These are phyloP conservation scores for Asarcornis scutulata DNA, from an alignment of 2,113 vertebrate species.

Conservation along the genomic window DNA sequence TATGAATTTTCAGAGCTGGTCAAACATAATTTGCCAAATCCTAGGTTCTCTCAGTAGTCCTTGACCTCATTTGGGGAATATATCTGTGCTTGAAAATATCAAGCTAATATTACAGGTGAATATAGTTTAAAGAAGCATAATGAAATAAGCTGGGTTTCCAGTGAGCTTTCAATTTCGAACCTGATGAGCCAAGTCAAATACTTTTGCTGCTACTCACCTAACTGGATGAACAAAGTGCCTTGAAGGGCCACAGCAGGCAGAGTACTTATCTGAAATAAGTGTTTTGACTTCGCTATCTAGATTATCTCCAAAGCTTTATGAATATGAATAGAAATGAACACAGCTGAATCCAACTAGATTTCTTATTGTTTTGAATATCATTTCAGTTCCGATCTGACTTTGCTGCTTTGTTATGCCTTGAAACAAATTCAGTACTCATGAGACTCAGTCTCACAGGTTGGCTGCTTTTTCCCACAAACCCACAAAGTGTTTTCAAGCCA, in stretches of 20 bases:
- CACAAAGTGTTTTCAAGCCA: neutral
- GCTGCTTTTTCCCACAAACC: neutral
- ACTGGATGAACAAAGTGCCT: neutral
- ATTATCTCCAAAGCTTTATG: neutral
- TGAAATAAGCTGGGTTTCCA: neutral
- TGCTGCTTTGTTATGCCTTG: neutral
- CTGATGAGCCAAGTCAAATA: neutral
- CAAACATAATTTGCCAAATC: conserved; percentile 41
- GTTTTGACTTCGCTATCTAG: neutral
- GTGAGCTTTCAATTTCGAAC: neutral
- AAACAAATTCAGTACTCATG: neutral
- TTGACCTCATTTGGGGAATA: conserved; percentile 14
- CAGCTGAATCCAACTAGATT: neutral
- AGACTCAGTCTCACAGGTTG: neutral
- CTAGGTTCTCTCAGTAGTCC: neutral
- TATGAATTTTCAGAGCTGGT: neutral
- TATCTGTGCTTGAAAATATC: neutral
- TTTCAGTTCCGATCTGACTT: neutral
- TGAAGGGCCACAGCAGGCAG: neutral
- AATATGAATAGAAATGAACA: neutral
- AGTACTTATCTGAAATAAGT: neutral
- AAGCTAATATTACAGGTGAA: neutral
- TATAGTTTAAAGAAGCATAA: neutral
- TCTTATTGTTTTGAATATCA: neutral
- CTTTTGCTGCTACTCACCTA: neutral